phyloP scores from a whole-genome alignment of 2,888 invertebrate genomes.

The Eupithecia tripunctaria region DNA sequence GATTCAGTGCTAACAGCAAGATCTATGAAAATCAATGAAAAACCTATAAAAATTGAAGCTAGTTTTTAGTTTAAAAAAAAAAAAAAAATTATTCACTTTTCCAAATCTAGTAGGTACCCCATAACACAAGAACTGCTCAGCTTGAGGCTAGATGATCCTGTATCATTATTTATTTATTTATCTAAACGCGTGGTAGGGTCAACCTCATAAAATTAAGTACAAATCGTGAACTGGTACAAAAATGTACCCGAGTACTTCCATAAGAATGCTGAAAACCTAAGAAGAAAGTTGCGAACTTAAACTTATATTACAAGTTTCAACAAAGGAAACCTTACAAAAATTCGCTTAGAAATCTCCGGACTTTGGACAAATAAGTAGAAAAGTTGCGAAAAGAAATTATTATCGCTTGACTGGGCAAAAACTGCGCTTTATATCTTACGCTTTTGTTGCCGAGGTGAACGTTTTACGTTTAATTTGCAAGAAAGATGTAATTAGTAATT shows the following conservation, averaged over 20 bases:
- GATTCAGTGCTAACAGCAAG: too few relatives aligned
- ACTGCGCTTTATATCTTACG: slow-evolving; percentile 27
- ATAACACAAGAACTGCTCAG: too few relatives aligned
- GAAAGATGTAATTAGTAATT: slow-evolving; percentile 1
- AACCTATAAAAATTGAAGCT: too few relatives aligned
- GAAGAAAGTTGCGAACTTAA: slow-evolving; percentile 30
- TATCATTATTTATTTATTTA: background rate
- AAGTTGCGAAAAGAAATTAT: slow-evolving; percentile 41
- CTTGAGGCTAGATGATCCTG: too few relatives aligned
- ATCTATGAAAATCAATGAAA: too few relatives aligned
- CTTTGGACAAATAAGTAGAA: slow-evolving; percentile 41
- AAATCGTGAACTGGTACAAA: background rate
- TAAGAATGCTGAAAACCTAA: slow-evolving; percentile 38
- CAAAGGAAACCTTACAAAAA: slow-evolving; percentile 44
- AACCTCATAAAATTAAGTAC: background rate
- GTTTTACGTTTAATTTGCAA: background rate
- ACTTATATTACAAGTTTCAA: slow-evolving; percentile 40
- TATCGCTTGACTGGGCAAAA: slow-evolving; percentile 34
- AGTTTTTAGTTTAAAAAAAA: too few relatives aligned
- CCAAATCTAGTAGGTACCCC: too few relatives aligned
- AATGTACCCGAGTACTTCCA: background rate
- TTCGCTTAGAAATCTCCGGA: slow-evolving; percentile 38
- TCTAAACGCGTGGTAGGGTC: background rate
- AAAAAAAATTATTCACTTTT: too few relatives aligned
- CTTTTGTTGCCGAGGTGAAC: slow-evolving; percentile 8